phyloP scores from a whole-genome alignment of 1,140 invertebrate genomes.

The Drosophila rufa region DNA sequence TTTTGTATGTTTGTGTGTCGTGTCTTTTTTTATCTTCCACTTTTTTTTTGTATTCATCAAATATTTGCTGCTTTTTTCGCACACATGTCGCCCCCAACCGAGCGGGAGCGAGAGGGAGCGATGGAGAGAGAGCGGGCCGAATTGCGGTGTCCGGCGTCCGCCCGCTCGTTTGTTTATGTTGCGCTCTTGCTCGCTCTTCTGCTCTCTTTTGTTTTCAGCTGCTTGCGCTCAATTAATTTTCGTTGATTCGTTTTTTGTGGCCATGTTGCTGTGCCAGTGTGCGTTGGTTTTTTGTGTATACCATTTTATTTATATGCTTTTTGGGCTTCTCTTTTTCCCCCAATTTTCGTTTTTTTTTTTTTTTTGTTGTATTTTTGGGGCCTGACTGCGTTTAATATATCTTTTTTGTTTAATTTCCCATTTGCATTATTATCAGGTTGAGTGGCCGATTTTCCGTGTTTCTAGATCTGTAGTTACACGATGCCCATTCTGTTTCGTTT shows the following conservation, averaged over 20 bases:
- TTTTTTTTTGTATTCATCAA: conserved; percentile 58
- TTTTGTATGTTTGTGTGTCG: conserved; percentile 62
- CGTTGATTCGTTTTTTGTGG: conserved; percentile 79
- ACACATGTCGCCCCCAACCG: conserved; percentile 69
- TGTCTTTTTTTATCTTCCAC: conserved; percentile 65
- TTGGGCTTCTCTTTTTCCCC: conserved; percentile 38
- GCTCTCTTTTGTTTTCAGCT: conserved; percentile 61
- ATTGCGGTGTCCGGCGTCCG: conserved; percentile 44
- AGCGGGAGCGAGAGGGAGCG: conserved; percentile 7
- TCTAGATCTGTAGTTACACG: conserved; percentile 42
- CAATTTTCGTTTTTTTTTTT: conserved; percentile 16
- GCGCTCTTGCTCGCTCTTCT: conserved; percentile 61
- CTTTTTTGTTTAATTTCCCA: conserved; percentile 32
- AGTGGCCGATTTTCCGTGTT: conserved; percentile 30
- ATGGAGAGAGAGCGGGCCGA: conserved; percentile 24
- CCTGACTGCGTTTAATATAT: conserved; percentile 28
- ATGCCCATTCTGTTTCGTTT: conserved; percentile 20
- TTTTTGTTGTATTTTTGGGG: conserved; percentile 48
- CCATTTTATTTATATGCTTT: conserved; percentile 73
- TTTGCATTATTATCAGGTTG: conserved; percentile 42
- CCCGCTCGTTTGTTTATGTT: conserved; percentile 75
- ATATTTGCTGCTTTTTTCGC: conserved; percentile 59
- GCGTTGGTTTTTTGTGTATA: conserved; percentile 74
- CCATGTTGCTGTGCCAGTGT: conserved; percentile 24
- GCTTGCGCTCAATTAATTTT: conserved; percentile 81